Evolutionary conservation across 2,888 invertebrate genomes (phyloP).

Genomic region (Pegoplata infirma): DNA sequence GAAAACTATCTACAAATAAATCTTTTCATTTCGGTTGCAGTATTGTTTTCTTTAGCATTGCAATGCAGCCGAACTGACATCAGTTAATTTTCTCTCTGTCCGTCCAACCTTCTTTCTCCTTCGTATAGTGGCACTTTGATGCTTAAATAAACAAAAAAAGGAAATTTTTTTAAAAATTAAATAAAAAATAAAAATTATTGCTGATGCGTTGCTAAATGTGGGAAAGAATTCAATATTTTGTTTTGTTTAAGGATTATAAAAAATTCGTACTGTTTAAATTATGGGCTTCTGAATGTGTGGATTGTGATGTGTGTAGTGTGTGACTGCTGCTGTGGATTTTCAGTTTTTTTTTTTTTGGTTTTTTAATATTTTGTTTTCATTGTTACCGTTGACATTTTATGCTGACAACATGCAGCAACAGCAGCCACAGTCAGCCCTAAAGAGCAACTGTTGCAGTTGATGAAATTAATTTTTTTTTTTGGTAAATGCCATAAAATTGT

Average conservation of each 20-base stretch:
- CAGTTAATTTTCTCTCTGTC: conserved; percentile 6
- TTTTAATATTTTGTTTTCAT: conserved; percentile 4
- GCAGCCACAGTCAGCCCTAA: conserved; percentile 30
- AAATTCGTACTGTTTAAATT: conserved; percentile 41
- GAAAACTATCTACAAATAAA: conserved; percentile 40
- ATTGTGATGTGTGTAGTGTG: background rate
- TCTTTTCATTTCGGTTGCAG: conserved; percentile 30
- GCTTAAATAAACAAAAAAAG: conserved; percentile 56
- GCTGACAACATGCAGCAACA: conserved; percentile 49
- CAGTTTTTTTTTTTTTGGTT: background rate
- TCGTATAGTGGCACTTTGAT: too few relatives aligned
- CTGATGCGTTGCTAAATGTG: conserved; percentile 66
- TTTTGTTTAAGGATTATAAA: conserved; percentile 60
- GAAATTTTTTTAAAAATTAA: conserved; percentile 38
- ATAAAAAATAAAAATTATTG: conserved; percentile 62
- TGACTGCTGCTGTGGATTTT: background rate
- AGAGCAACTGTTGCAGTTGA: conserved; percentile 53
- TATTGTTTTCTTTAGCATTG: conserved; percentile 52
- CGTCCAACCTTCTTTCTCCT: too few relatives aligned
- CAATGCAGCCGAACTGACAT: conserved; percentile 26
- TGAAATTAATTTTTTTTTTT: conserved; percentile 35
- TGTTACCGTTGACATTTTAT: conserved; percentile 53
- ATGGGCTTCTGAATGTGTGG: conserved; percentile 48
- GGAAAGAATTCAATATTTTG: conserved; percentile 59
- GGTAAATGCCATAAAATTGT: conserved; percentile 52